phyloP scores from a whole-genome alignment of 2,113 vertebrate species.

The Poeciliopsis occidentalis region DNA sequence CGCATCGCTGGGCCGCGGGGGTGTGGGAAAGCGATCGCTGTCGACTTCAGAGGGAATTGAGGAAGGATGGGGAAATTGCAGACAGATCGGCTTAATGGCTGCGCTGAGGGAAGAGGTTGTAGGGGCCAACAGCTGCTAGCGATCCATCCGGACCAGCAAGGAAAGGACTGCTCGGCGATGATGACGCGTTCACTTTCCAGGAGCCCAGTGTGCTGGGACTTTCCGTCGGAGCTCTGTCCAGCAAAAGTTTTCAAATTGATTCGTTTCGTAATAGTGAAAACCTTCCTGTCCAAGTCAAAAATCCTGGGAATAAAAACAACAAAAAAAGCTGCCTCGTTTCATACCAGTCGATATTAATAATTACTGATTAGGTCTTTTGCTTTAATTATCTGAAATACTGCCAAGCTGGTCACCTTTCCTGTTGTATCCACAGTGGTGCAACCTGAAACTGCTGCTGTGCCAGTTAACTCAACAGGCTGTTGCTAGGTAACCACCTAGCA shows the following conservation, averaged over 20 bases:
- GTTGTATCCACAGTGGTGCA: too few species aligned
- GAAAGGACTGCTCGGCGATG: conserved; percentile 22
- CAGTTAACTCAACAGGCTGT: too few species aligned
- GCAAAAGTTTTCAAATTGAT: conserved; percentile 45
- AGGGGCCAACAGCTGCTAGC: conserved; percentile 74
- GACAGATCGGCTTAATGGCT: conserved; percentile 72
- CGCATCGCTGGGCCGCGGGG: conserved; percentile 55
- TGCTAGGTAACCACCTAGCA: too few species aligned
- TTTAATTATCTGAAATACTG: too few species aligned
- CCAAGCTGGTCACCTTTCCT: too few species aligned
- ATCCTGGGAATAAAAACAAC: background rate
- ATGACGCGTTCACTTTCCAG: conserved; percentile 49
- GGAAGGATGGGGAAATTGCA: conserved; percentile 74
- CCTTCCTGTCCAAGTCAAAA: background rate
- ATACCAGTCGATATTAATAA: too few species aligned
- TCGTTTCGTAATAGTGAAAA: background rate
- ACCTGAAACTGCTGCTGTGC: too few species aligned
- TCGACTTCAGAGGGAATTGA: conserved; percentile 62
- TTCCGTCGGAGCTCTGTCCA: conserved; percentile 43
- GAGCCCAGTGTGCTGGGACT: conserved; percentile 39
- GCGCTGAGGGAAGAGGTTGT: conserved; percentile 72
- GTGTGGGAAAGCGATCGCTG: conserved; percentile 73
- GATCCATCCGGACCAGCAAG: conserved; percentile 69
- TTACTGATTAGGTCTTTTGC: too few species aligned
- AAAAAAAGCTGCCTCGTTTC: too few species aligned